Evolutionary conservation across 2,888 invertebrate species (phyloP), one percentile per base, ranked within the genome.

Genomic region (Parnassius glacialis): DNA sequence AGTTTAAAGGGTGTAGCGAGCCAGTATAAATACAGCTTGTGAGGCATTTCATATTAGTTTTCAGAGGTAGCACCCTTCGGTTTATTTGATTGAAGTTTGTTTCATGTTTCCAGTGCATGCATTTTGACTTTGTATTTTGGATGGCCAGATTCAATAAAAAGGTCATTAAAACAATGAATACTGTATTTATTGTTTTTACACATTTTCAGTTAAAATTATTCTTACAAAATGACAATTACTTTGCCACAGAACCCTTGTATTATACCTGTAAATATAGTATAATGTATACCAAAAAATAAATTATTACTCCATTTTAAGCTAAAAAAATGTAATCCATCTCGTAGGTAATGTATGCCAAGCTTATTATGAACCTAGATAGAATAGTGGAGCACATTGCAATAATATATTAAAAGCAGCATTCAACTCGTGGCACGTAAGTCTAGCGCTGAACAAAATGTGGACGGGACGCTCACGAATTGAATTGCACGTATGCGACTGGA

Each of bases 141-240:
- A 34, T 16, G 20, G 13, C 16, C 5, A 20, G 7, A 43, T 42
- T 9, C 13, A 57, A 11, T 47, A 56, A 56, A 13, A 52, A 20
- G 20, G 52, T 10, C 7, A 41, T n/a, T 42, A 10, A 13, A 62
- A 50, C 16, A 25, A 55, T 55, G 47, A 59, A 55, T 55, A 59
- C 55, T 63, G 50, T 63, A 63, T 56, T 63, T 63, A 59, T 63
- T 63, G 16, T 13, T n/a, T 54, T 58, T 25, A 53, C n/a, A 43
- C n/a, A 13, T 53, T 43, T 47, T 50, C 25, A 43, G 51, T 57
- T 58, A 54, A 51, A 62, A 50, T 62, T 34, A 54, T 50, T 45
- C 54, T 54, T 54, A 51, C 50, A 59, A 41, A 59, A 42, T 45
- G 51, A 56, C 54, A 63, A 63, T 47, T 48, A 58, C 43, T 34